phyloP scores from a whole-genome alignment of 2,888 invertebrate species.

The Ormyrus nitidulus region DNA sequence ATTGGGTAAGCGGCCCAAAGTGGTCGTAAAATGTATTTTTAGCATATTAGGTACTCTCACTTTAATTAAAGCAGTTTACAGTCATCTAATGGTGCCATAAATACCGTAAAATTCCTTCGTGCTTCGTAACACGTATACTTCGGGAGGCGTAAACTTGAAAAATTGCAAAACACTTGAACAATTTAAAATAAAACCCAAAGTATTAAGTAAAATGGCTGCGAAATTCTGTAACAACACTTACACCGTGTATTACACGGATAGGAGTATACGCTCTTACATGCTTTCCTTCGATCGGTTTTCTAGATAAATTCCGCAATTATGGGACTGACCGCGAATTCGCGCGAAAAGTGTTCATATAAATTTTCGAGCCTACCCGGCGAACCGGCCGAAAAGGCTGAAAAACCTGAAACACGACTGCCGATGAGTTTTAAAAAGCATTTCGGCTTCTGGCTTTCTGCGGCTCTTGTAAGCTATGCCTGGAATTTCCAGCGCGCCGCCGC shows the following conservation, averaged over 20 bases:
- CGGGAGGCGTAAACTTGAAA: background rate
- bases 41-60: too few relatives aligned
- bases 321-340: background rate
- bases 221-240: background rate
- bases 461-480: background rate
- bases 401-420: background rate
- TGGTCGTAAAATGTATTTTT: too few relatives aligned
- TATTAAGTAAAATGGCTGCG: background rate
- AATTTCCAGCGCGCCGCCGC: background rate
- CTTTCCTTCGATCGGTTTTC: constrained; percentile 7
- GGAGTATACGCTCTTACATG: background rate
- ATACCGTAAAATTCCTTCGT: background rate
- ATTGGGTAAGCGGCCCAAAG: too few relatives aligned
- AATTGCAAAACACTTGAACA: background rate
- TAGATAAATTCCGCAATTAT: constrained; percentile 3
- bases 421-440: background rate
- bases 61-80: constrained; percentile 7
- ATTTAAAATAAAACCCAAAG: background rate
- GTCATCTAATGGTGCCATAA: background rate
- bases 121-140: too few relatives aligned
- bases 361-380: background rate
- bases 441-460: background rate
- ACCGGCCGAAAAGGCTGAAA: background rate
- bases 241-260: background rate
- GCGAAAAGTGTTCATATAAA: background rate